Evolutionary conservation across 2,888 invertebrate species (phyloP), one percentile per base, ranked within the genome.

Genomic region (Teleiodes luculella): DNA sequence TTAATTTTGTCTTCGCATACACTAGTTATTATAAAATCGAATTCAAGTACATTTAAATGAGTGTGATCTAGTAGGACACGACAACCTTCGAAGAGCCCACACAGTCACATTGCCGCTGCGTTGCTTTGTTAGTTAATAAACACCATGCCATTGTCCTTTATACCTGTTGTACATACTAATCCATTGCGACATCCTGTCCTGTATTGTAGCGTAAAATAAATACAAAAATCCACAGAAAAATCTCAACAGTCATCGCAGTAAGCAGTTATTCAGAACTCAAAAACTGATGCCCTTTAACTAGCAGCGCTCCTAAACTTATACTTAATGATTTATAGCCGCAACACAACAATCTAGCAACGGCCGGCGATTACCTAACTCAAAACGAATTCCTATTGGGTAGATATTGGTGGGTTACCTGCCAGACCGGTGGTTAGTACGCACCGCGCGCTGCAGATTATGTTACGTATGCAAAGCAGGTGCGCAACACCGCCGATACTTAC

Each of bases 401-500:
- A 43, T 43, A 41, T 41, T 41, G 18, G 28, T 28, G 11, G 43
- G 13, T 2, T 43, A 28, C 43, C 20, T 41, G 36, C 52, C 16
- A 46, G 50, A 56, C 48, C 43, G 33, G 43, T 49, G 47, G 67
- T 74, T 70, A 65, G 70, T 69, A 73, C 57, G 65, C 70, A 61
- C 58, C 53, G 60, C 66, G 64, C 66, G 73, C 63, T 60, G 60
- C 62, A 61, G 61, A 64, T 65, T 64, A 66, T 65, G 67, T 78
- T 76, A 72, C 62, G 75, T 70, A 80, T 80, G 76, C 76, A 76
- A 78, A 80, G 74, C 73, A 73, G 65, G 69, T 60, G 63, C 67
- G 63, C 67, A 61, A 64, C 68, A 68, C 68, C 67, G 66, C 67
- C 58, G 65, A 68, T 41, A 41, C 69, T 68, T 63, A 67, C 70